These are phyloP conservation scores for Cephus cinctus DNA, from an alignment of 1,140 invertebrate genomes.

Conservation along the genomic window DNA sequence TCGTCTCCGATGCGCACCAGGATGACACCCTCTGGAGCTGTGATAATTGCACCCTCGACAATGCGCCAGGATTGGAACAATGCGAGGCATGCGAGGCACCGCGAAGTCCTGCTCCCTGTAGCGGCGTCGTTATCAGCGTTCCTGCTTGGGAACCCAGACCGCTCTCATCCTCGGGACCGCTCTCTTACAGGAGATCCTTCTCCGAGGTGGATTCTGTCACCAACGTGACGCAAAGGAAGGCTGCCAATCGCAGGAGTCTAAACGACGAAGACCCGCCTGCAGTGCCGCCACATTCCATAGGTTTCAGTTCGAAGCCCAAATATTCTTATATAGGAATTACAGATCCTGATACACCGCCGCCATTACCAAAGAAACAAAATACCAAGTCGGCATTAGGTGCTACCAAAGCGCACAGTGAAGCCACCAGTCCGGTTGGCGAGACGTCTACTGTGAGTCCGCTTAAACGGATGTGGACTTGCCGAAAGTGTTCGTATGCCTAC, in stretches of 20 bases:
- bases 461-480: constrained; percentile 81
- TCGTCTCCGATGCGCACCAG: constrained; percentile 42
- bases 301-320: constrained; percentile 50
- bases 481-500: constrained; percentile 83
- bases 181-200: constrained; percentile 65
- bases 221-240: constrained; percentile 44
- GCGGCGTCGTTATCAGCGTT: constrained; percentile 57
- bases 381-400: constrained; percentile 38
- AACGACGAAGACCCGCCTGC: constrained; percentile 62
- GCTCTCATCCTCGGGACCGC: constrained; percentile 55
- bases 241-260: constrained; percentile 57
- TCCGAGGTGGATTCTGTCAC: constrained; percentile 58
- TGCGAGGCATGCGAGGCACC: constrained; percentile 68
- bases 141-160: constrained; percentile 54
- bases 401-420: constrained; percentile 48
- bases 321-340: constrained; percentile 64
- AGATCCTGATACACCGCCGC: constrained; percentile 55
- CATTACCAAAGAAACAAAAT: constrained; percentile 50
- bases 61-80: constrained; percentile 51
- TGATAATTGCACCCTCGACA: constrained; percentile 61
- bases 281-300: constrained; percentile 51
- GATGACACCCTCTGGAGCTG: constrained; percentile 59
- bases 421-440: constrained; percentile 43
- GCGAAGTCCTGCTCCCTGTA: constrained; percentile 53
- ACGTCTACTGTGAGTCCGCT: constrained; percentile 42